phyloP scores from a whole-genome alignment of 1,140 invertebrate genomes.

The Trichomalopsis sarcophagae region DNA sequence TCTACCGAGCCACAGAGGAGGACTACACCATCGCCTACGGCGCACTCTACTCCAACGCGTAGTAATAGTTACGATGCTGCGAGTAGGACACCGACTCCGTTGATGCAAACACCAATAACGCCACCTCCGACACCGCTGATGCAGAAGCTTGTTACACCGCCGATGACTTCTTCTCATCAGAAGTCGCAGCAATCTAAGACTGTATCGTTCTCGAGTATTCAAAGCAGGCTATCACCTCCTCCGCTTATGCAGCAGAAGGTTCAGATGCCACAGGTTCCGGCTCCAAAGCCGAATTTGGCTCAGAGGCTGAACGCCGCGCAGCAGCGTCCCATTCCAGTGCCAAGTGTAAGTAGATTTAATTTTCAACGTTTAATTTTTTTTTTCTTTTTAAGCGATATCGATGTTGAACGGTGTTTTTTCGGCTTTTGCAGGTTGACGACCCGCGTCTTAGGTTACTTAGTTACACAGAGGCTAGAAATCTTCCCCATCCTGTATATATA shows the following conservation, averaged over 20 bases:
- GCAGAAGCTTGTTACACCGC: not conserved
- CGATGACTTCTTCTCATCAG: not conserved
- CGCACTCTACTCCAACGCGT: too few species aligned
- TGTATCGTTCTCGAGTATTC: not conserved
- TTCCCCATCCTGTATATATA: slow-evolving; percentile 59
- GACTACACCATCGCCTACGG: not conserved
- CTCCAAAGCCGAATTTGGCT: not conserved
- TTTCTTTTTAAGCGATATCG: not conserved
- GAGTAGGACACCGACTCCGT: not conserved
- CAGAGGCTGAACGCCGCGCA: slow-evolving; percentile 1
- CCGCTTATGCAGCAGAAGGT: not conserved
- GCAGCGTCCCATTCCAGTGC: not conserved
- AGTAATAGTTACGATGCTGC: not conserved
- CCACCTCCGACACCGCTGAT: not conserved
- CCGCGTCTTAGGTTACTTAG: slow-evolving; percentile 55
- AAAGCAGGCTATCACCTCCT: not conserved
- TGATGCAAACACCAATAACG: not conserved
- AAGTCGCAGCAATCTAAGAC: not conserved
- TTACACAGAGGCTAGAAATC: slow-evolving; percentile 43
- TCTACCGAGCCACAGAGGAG: not conserved
- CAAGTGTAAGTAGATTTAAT: not conserved
- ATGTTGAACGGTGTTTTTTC: not conserved
- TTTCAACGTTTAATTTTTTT: not conserved
- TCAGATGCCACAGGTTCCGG: slow-evolving; percentile 5
- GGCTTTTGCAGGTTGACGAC: slow-evolving; percentile 45